Percentiles rank a stretch among this genome's conserved stretches.
Evolutionary conservation across 2,797 vertebrate species (phyloP).

Genomic region (Sebastes itinus): DNA sequence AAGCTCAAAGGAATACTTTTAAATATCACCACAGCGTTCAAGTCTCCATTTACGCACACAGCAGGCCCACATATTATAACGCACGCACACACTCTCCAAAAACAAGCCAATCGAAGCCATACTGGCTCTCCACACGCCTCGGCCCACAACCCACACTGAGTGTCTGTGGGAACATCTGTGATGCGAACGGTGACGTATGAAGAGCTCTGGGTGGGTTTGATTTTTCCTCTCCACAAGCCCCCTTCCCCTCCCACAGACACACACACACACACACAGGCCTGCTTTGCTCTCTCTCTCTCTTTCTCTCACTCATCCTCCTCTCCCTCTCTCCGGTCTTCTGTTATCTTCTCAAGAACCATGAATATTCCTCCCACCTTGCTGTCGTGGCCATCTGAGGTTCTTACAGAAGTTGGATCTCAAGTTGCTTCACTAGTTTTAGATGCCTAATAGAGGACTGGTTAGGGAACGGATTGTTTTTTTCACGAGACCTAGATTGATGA

Average conservation of each 20-base stretch:
- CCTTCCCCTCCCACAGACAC: constrained; percentile 56
- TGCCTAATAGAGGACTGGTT: neutral
- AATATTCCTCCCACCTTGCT: constrained; percentile 76
- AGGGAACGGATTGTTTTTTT: neutral
- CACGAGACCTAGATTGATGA: neutral
- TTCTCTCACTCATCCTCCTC: constrained; percentile 18
- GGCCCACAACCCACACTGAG: constrained; percentile 73
- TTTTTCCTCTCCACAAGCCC: constrained; percentile 66
- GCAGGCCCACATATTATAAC: constrained; percentile 50
- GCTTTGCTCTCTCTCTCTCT: neutral
- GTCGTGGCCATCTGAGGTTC: constrained; percentile 52
- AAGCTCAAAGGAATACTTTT: constrained; percentile 13
- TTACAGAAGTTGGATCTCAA: constrained; percentile 28
- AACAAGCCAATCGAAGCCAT: constrained; percentile 56
- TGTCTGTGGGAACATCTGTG: constrained; percentile 80
- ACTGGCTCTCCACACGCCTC: constrained; percentile 62
- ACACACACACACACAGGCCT: constrained; percentile 2
- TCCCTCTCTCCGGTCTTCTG: constrained; percentile 45
- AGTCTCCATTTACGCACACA: constrained; percentile 53
- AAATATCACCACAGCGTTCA: constrained; percentile 14
- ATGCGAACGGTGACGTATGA: constrained; percentile 78
- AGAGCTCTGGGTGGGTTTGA: constrained; percentile 75
- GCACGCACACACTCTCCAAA: constrained; percentile 13
- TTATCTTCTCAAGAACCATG: constrained; percentile 60
- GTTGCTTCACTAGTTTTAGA: constrained; percentile 17